phyloP scores from a whole-genome alignment of 2,797 vertebrate genomes.

The Zenarchopterus dispar region DNA sequence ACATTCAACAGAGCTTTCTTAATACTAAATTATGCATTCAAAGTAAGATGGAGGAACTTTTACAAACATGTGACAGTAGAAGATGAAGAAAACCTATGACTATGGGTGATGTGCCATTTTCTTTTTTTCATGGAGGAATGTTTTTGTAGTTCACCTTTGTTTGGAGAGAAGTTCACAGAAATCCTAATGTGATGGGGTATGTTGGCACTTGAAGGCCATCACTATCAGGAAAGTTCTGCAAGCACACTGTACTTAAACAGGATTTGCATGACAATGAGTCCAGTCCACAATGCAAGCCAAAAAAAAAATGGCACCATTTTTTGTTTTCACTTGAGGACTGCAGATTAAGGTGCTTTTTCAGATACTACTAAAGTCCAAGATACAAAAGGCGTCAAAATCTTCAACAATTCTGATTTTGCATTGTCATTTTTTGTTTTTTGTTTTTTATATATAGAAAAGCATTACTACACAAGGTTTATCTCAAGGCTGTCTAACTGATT shows the following conservation, averaged over 20 bases:
- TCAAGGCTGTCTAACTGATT: conserved; percentile 55
- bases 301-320: conserved; percentile 26
- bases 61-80: conserved; percentile 42
- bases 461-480: conserved; percentile 43
- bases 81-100: conserved; percentile 48
- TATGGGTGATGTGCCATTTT: conserved; percentile 51
- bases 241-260: conserved; percentile 46
- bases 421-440: conserved; percentile 30
- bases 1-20: conserved; percentile 69
- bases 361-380: conserved; percentile 51
- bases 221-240: conserved; percentile 44
- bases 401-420: conserved; percentile 57
- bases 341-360: conserved; percentile 71
- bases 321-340: conserved; percentile 28
- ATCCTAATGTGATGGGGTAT: conserved; percentile 53
- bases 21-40: conserved; percentile 69
- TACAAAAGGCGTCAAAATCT: conserved; percentile 69
- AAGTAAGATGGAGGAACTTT: conserved; percentile 60
- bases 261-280: conserved; percentile 45
- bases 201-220: conserved; percentile 69
- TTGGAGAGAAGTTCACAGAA: conserved; percentile 44
- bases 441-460: conserved; percentile 14
- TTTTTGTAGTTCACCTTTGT: conserved; percentile 42
- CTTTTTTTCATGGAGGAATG: conserved; percentile 57
- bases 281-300: conserved; percentile 44